phyloP scores from a whole-genome alignment of 1,140 invertebrate genomes.

The Panagrolaimus sp. region DNA sequence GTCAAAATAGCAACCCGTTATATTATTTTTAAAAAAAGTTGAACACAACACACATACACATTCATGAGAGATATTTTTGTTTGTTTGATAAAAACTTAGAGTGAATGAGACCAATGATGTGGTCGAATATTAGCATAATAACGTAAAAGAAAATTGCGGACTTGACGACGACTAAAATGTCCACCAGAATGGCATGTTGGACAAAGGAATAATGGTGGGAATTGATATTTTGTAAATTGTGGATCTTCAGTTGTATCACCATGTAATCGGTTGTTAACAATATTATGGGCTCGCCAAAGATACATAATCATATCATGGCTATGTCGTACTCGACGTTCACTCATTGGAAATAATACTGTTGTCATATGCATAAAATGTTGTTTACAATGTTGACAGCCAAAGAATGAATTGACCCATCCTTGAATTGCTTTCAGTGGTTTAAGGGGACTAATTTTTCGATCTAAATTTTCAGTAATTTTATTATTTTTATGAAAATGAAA shows the following conservation, averaged over 20 bases:
- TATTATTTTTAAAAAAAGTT: background rate
- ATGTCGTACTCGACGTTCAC: slow-evolving; percentile 51
- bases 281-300: slow-evolving; percentile 57
- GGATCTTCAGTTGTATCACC: slow-evolving; percentile 56
- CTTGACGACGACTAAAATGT: slow-evolving; percentile 54
- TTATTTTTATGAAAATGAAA: slow-evolving; percentile 7
- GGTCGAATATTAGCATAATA: slow-evolving; percentile 53
- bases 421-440: slow-evolving; percentile 52
- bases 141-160: slow-evolving; percentile 55
- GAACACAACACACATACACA: background rate
- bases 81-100: background rate
- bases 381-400: slow-evolving; percentile 54
- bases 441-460: slow-evolving; percentile 40
- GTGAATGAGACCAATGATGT: slow-evolving; percentile 30
- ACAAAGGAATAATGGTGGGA: slow-evolving; percentile 56
- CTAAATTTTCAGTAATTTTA: slow-evolving; percentile 25
- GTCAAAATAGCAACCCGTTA: background rate
- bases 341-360: slow-evolving; percentile 55
- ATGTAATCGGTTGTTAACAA: slow-evolving; percentile 55
- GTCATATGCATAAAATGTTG: slow-evolving; percentile 58
- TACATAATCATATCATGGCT: slow-evolving; percentile 56
- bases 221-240: slow-evolving; percentile 57
- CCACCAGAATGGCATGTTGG: slow-evolving; percentile 55
- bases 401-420: slow-evolving; percentile 57
- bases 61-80: background rate